These are phyloP conservation scores for Himantopus leucocephalus DNA, from an alignment of 2,113 vertebrate genomes.

Conservation along the genomic window DNA sequence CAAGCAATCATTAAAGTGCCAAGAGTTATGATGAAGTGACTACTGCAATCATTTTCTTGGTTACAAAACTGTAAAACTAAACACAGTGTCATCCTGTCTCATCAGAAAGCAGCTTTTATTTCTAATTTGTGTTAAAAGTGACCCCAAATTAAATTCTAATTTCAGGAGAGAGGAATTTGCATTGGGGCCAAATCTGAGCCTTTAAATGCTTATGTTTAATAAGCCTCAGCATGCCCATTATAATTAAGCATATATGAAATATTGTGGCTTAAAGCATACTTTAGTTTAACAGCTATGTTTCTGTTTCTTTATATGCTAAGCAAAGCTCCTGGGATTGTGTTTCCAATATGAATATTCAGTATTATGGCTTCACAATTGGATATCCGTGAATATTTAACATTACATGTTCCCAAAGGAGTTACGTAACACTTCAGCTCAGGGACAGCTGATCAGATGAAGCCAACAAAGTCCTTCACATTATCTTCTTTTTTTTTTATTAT, in stretches of 20 bases:
- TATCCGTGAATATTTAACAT: conserved; percentile 15
- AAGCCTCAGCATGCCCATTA: neutral
- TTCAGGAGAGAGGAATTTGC: neutral
- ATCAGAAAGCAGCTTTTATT: neutral
- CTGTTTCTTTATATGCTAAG: neutral
- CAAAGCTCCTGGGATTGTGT: neutral
- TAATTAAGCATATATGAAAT: neutral
- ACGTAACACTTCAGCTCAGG: neutral
- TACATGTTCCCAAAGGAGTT: neutral
- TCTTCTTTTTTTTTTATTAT: neutral
- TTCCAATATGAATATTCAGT: neutral
- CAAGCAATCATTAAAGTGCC: neutral
- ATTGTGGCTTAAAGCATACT: neutral
- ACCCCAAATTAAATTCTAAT: neutral
- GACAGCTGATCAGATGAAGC: neutral
- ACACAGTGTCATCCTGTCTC: neutral
- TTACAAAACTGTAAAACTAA: neutral
- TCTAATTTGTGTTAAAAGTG: neutral
- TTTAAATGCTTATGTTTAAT: conserved; percentile 1
- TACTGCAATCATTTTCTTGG: neutral
- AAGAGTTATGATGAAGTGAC: neutral
- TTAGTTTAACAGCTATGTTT: neutral
- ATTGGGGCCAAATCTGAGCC: neutral
- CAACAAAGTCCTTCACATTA: neutral
- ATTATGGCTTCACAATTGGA: neutral